Base-by-base conservation (phyloP, 2,113 vertebrate genomes). In the Australoheros scitulus region DNA sequence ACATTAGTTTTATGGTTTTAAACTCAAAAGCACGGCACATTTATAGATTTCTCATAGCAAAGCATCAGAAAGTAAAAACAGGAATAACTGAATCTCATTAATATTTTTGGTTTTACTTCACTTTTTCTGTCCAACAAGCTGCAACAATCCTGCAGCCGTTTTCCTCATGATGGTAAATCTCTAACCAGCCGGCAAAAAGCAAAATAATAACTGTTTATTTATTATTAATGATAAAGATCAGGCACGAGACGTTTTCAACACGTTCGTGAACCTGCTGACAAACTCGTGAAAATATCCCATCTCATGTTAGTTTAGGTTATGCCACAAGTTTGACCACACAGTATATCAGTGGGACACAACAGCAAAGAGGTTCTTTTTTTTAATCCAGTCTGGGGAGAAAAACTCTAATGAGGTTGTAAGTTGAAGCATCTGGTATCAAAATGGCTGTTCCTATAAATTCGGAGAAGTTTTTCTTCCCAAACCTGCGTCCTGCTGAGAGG, bases 341-440 rank as follows among this genome's bases (percentile, higher is more conserved):
- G 26, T 18, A 14, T 47, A 26, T 52, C 65, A 14, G 32, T 32
- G 43, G 65, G 26, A 52, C 32, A 17, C 29, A 32, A 43, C 43
- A 52, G 26, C 11, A 32, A 18, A 32, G 65, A 52, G 17, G 17
- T 32, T 72, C 43, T 32, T 43, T 72, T 52, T 72, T 52, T 26
- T n/a, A n/a, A 72, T 32, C 43, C 65, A 72, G 26, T 52, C 26
- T 72, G 65, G 17, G 11, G 3, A 72, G 50, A 80, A 38, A 58
- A 87, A 77, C 50, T 32, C 56, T 88, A 81, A 92, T 80, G 80
- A 92, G 87, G 77, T 52, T 83, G 80, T 91, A 88, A 92, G 91
- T 59, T 50, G 22, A 61, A n/a, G 77, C 91, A 90, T 90, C 90
- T 94, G 92, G 82, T 50, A 47, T 41, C 57, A 80, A 76, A 87